Conservation (phyloP, 2,113 vertebrate species). For the Sylvicapra grimmia region DNA sequence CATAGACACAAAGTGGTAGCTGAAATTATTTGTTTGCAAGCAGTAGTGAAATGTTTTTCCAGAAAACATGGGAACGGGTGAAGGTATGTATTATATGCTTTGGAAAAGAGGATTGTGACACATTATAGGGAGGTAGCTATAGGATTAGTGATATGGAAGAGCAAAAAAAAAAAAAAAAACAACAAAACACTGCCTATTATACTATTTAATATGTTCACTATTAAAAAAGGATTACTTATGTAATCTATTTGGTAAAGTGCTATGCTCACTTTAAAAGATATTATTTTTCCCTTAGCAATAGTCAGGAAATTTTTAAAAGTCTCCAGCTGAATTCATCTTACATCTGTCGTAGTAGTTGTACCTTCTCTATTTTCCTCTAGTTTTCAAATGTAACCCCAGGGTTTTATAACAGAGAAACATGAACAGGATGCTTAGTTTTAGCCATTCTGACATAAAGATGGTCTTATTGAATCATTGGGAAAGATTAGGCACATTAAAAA, state of each 20-base stretch:
- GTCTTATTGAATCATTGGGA: neutral
- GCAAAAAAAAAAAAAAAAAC: neutral
- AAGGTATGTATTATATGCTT: neutral
- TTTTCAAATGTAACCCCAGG: neutral
- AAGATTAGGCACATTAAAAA: neutral
- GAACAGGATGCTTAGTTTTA: neutral
- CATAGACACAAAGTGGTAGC: neutral
- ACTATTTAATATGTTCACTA: neutral
- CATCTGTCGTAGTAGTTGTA: neutral
- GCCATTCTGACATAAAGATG: neutral
- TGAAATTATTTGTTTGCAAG: neutral
- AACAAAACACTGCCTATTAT: neutral
- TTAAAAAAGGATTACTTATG: neutral
- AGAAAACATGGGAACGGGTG: neutral
- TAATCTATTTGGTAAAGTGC: neutral
- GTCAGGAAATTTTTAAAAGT: neutral
- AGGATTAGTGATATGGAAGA: neutral
- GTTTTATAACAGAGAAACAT: neutral
- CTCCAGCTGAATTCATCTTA: neutral
- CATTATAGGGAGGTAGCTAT: neutral
- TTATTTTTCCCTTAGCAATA: neutral
- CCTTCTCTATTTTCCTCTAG: neutral
- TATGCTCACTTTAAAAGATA: neutral
- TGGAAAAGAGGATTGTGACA: neutral
- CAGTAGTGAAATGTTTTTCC: neutral